These are phyloP conservation scores for Oscheius onirici DNA, from an alignment of 2,888 invertebrate genomes.

Conservation along the genomic window DNA sequence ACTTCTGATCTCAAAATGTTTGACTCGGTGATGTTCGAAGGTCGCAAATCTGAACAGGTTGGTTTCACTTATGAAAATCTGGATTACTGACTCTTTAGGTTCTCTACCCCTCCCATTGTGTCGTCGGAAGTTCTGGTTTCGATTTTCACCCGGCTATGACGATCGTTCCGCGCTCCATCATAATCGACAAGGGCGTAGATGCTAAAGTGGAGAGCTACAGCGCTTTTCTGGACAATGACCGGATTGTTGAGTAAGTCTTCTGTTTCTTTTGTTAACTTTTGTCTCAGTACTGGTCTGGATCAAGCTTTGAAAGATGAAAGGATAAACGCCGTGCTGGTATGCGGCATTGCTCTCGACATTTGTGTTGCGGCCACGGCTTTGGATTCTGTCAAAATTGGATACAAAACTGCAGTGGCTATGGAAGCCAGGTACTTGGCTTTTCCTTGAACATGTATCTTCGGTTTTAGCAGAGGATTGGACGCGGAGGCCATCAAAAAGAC, in stretches of 20 bases:
- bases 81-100: not conserved
- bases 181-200: not conserved
- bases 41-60: not conserved
- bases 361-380: not conserved
- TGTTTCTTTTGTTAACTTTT: not conserved
- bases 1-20: slow-evolving; percentile 3
- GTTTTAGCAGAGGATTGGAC: not conserved
- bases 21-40: not conserved
- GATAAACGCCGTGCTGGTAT: not conserved
- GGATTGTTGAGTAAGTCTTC: not conserved
- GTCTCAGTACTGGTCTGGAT: not conserved
- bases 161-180: not conserved
- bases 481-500: not conserved
- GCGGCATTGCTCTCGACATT: slow-evolving; percentile 7
- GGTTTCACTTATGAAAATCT: not conserved
- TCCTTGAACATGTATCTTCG: no score
- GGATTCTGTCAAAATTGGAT: slow-evolving; percentile 4
- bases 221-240: slow-evolving; percentile 1
- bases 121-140: not conserved
- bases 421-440: slow-evolving; percentile 14
- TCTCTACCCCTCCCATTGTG: slow-evolving; percentile 12
- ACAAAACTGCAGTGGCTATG: slow-evolving; percentile 8
- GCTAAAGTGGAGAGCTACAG: not conserved
- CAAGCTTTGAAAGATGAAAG: not conserved
- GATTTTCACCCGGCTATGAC: slow-evolving; percentile 3